Conservation (phyloP, 1,140 invertebrate genomes). For the Cephus cinctus region DNA sequence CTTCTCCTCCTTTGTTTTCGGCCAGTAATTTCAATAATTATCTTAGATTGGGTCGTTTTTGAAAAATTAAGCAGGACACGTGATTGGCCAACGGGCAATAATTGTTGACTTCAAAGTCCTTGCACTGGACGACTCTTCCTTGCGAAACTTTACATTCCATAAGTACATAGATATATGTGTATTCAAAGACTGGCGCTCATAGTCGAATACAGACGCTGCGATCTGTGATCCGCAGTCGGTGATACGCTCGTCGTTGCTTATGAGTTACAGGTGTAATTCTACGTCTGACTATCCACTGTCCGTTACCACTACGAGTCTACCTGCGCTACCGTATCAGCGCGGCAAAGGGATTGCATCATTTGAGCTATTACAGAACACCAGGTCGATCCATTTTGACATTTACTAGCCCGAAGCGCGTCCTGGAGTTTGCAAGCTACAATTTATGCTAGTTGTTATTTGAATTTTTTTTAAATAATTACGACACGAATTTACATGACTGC, state of each 20-base stretch:
- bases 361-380: too few relatives aligned
- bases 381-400: too few relatives aligned
- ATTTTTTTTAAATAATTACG: too few relatives aligned
- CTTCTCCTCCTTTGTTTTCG: slow-evolving; percentile 7
- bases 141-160: slow-evolving; percentile 27
- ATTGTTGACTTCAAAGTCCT: slow-evolving; percentile 34
- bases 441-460: too few relatives aligned
- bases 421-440: too few relatives aligned
- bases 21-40: slow-evolving; percentile 5
- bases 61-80: slow-evolving; percentile 19
- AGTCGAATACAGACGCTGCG: neutral
- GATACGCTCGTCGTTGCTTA: too few relatives aligned
- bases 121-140: slow-evolving; percentile 30
- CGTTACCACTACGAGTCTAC: too few relatives aligned
- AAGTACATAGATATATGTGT: neutral
- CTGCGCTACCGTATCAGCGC: too few relatives aligned
- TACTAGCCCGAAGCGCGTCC: too few relatives aligned
- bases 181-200: neutral
- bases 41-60: slow-evolving; percentile 14
- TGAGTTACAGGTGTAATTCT: too few relatives aligned
- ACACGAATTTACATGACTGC: too few relatives aligned
- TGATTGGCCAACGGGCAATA: slow-evolving; percentile 12
- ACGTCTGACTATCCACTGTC: neutral
- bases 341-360: too few relatives aligned
- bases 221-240: neutral